Base-by-base conservation (phyloP, 2,113 vertebrate species). In the Cebidichthys violaceus region DNA sequence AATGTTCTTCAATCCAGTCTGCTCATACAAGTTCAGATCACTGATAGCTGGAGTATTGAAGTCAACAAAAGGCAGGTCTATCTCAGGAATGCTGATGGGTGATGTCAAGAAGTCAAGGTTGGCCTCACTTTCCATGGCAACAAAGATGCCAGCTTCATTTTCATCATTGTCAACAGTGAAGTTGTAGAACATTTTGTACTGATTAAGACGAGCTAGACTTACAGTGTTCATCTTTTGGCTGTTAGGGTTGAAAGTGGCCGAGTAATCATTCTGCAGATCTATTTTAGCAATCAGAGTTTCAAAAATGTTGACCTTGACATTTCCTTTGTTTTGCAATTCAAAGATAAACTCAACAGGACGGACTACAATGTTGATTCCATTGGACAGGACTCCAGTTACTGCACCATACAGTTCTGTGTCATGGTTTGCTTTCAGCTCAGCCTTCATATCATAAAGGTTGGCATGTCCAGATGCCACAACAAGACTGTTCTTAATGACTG, bases 211-310 rank as follows among this genome's bases (percentile, higher is more conserved):
- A 55, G 94, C 92, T 72, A 89, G 81, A 64, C 94, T 91, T 81
- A 96, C 82, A 92, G 96, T 96, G 85, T 84, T 95, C 18, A 96
- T 78, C 64, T 94, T 94, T 73, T 99, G 97, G 85, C 87, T 83
- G 5, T 90, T 88, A 4, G 93, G 89, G 75, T 86, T 97, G 29
- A 99, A 84, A 33, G 85, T 85, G 67, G 96, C 89, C 1, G 91
- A 90, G 43, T 97, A 97, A 82, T 97, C 96, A 93, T 97, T 98
- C 81, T 96, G 90, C 73, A 98, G 93, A 33, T 98, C 97, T 81
- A 98, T 92, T 86, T 98, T 98, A 15, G 96, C 96, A 35, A 89
- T 93, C 45, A 96, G 37, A 75, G 81, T 93, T 65, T 96, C 89
- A 31, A 94, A 94, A 47, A 78, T 61, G 15, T 88, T 93, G 55